Conservation (phyloP, 2,113 vertebrate genomes). For the Cebus imitator region DNA sequence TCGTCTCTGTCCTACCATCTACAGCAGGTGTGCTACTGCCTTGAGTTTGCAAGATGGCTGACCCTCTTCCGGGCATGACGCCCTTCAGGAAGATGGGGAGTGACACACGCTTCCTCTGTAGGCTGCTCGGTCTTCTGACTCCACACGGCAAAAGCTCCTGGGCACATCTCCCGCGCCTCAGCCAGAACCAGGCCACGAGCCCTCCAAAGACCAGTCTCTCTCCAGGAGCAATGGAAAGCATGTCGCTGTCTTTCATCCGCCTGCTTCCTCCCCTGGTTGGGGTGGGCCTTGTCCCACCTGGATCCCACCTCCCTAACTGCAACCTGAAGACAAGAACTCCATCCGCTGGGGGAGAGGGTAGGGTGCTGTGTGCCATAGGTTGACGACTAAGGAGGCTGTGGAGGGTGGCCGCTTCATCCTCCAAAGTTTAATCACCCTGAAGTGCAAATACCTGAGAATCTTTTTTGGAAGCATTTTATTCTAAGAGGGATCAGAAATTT, state of each 20-base stretch:
- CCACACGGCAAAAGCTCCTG: neutral
- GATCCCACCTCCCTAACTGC: rapidly evolving
- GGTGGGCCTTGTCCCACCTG: rapidly evolving
- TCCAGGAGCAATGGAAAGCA: rapidly evolving
- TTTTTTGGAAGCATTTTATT: neutral
- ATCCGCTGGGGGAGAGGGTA: rapidly evolving
- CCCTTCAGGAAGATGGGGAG: neutral
- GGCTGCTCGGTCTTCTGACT: rapidly evolving
- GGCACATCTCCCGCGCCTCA: rapidly evolving
- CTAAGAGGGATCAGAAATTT: neutral
- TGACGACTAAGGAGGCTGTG: rapidly evolving
- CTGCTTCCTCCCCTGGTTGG: rapidly evolving
- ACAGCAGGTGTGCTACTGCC: neutral
- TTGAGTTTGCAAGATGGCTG: neutral
- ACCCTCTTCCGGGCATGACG: rapidly evolving
- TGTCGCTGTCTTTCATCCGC: rapidly evolving
- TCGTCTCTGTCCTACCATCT: rapidly evolving
- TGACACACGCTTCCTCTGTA: neutral
- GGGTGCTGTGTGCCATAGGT: too few relatives aligned
- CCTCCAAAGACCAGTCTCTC: neutral
- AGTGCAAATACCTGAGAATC: neutral
- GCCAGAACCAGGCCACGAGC: rapidly evolving
- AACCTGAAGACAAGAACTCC: neutral
- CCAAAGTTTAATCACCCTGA: rapidly evolving
- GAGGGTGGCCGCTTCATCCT: rapidly evolving